Evolutionary conservation across 2,797 vertebrate species (phyloP).

Genomic region (Semotilus atromaculatus): DNA sequence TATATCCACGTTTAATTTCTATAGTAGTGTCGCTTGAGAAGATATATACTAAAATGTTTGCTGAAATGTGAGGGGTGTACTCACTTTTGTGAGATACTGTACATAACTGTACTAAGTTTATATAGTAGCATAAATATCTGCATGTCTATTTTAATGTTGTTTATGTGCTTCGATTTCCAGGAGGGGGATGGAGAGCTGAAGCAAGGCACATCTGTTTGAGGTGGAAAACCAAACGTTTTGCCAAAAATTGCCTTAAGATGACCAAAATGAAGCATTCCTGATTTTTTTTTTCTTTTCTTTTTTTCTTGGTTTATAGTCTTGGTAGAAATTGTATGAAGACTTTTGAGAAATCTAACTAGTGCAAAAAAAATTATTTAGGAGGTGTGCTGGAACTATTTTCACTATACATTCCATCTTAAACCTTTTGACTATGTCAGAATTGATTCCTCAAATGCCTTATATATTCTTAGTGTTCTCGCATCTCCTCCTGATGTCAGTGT

Average conservation of each 20-base stretch:
- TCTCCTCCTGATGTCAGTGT: constrained; percentile 74
- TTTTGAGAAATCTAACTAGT: constrained; percentile 76
- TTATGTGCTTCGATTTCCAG: constrained; percentile 70
- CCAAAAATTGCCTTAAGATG: constrained; percentile 94
- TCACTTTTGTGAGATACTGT: too few species aligned
- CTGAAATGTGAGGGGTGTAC: too few species aligned
- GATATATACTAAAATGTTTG: too few species aligned
- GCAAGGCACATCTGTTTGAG: constrained; percentile 94
- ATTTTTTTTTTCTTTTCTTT: constrained; percentile 60
- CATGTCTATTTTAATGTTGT: background rate
- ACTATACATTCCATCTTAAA: constrained; percentile 35
- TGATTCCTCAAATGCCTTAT: constrained; percentile 70
- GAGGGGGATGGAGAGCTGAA: constrained; percentile 81
- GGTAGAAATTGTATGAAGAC: constrained; percentile 68
- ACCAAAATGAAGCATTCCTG: constrained; percentile 87
- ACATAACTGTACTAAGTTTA: background rate
- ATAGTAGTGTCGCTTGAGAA: too few species aligned
- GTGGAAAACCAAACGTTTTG: constrained; percentile 78
- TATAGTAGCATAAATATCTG: background rate
- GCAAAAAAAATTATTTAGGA: constrained; percentile 75
- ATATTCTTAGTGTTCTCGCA: constrained; percentile 63
- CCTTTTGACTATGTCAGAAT: constrained; percentile 71
- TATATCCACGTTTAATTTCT: too few species aligned
- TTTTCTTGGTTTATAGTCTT: constrained; percentile 82
- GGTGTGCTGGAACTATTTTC: constrained; percentile 71